Evolutionary conservation across 2,888 invertebrate genomes (phyloP).

Genomic region (Bruchidius siliquastri): DNA sequence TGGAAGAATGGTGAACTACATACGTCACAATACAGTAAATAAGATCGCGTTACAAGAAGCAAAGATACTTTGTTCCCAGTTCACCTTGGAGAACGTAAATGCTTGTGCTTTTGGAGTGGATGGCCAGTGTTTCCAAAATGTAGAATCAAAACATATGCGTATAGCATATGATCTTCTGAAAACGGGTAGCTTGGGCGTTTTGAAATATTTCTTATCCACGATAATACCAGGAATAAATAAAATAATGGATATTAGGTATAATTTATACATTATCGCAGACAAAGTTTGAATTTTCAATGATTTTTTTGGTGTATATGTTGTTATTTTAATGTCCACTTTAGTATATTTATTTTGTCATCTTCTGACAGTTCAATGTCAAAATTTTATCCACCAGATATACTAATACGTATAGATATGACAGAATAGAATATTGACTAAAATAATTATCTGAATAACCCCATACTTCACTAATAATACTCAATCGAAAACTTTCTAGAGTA

Average conservation of each 20-base stretch:
- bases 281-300: too few species aligned
- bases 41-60: constrained; percentile 34
- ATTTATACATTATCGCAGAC: too few species aligned
- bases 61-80: constrained; percentile 38
- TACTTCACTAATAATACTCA: too few species aligned
- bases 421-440: too few species aligned
- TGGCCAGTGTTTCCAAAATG: constrained; percentile 40
- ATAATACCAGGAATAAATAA: background rate
- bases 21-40: background rate
- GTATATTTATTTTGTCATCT: too few species aligned
- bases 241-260: background rate
- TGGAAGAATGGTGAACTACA: constrained; percentile 25
- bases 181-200: background rate
- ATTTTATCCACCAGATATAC: too few species aligned
- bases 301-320: too few species aligned
- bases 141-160: constrained; percentile 28
- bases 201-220: background rate
- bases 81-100: constrained; percentile 44
- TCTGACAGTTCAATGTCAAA: too few species aligned
- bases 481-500: too few species aligned
- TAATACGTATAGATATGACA: too few species aligned
- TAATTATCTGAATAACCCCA: too few species aligned
- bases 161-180: constrained; percentile 14
- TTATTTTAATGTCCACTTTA: too few species aligned
- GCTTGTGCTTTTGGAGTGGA: constrained; percentile 47